Conservation (phyloP, 2,888 invertebrate species). For the Anoplius nigerrimus region DNA sequence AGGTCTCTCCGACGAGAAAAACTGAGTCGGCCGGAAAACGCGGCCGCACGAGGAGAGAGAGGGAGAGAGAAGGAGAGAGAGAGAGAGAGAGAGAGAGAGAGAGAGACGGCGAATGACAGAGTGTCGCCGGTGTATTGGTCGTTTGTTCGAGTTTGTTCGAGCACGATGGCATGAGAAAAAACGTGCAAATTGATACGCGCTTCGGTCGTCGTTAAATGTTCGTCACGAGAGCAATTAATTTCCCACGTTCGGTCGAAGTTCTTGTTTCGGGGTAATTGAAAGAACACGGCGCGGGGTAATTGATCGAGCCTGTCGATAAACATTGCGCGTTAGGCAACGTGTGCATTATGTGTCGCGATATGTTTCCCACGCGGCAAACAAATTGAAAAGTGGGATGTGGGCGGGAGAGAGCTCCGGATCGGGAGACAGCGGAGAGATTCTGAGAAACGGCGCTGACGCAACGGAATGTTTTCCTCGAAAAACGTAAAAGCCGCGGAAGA, state of each 20-base stretch:
- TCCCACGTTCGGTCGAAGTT: constrained; percentile 25
- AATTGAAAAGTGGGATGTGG: constrained; percentile 27
- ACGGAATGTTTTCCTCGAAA: no score
- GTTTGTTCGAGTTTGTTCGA: constrained; percentile 12
- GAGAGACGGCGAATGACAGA: constrained; percentile 5
- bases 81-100: constrained; percentile 24
- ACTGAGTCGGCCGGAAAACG: neutral
- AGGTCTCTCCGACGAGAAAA: neutral
- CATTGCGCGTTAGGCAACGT: constrained; percentile 24
- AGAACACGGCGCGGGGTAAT: constrained; percentile 37
- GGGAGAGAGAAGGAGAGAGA: no score
- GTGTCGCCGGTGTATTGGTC: constrained; percentile 1
- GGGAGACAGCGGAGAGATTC: neutral
- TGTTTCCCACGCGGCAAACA: constrained; percentile 17
- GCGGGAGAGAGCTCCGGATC: neutral
- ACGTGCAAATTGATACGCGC: constrained; percentile 28
- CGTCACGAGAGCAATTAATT: constrained; percentile 48
- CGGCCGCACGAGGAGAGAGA: constrained; percentile 13
- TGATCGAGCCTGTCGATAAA: constrained; percentile 42
- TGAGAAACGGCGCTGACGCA: no score
- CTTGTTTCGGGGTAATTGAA: constrained; percentile 47
- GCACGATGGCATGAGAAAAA: constrained; percentile 27
- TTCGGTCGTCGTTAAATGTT: constrained; percentile 26
- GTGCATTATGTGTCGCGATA: constrained; percentile 17
- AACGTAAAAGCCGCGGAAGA: no score